Conservation (phyloP, 2,888 invertebrate genomes). For the Frankliniella fusca region DNA sequence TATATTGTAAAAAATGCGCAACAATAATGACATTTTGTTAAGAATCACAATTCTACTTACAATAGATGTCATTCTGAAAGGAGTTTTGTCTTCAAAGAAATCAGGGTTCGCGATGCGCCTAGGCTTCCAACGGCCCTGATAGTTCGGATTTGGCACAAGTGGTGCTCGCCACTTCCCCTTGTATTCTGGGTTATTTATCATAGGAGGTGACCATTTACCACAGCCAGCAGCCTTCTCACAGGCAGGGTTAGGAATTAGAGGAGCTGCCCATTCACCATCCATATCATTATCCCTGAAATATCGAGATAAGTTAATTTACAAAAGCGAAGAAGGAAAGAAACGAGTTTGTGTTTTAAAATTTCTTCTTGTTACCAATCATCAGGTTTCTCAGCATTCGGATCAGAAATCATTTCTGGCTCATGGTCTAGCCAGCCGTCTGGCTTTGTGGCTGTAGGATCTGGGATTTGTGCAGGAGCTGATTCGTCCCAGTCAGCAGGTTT, state of each 20-base stretch:
- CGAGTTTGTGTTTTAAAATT: not conserved
- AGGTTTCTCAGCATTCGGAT: constrained; percentile 81
- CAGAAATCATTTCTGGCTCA: constrained; percentile 71
- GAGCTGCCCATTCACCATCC: constrained; percentile 98
- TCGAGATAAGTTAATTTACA: constrained; percentile 25
- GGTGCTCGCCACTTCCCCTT: constrained; percentile 92
- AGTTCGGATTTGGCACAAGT: constrained; percentile 86
- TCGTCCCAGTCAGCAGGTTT: constrained; percentile 99
- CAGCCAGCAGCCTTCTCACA: constrained; percentile 81
- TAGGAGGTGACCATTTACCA: constrained; percentile 82
- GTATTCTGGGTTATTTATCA: constrained; percentile 82
- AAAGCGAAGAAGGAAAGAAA: not conserved
- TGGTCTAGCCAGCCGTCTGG: constrained; percentile 92
- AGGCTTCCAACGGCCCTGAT: constrained; percentile 72
- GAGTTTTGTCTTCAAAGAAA: constrained; percentile 84
- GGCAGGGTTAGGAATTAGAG: constrained; percentile 81
- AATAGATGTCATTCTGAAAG: constrained; percentile 85
- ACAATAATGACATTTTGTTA: not conserved
- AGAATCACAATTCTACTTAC: constrained; percentile 57
- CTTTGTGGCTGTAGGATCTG: constrained; percentile 75
- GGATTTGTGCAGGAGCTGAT: constrained; percentile 81
- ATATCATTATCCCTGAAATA: constrained; percentile 80
- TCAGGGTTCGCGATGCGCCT: constrained; percentile 68
- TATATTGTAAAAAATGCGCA: constrained; percentile 17
- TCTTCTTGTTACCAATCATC: constrained; percentile 66